Base-by-base conservation (phyloP, 2,888 invertebrate genomes). In the Polyommatus iphigenia region DNA sequence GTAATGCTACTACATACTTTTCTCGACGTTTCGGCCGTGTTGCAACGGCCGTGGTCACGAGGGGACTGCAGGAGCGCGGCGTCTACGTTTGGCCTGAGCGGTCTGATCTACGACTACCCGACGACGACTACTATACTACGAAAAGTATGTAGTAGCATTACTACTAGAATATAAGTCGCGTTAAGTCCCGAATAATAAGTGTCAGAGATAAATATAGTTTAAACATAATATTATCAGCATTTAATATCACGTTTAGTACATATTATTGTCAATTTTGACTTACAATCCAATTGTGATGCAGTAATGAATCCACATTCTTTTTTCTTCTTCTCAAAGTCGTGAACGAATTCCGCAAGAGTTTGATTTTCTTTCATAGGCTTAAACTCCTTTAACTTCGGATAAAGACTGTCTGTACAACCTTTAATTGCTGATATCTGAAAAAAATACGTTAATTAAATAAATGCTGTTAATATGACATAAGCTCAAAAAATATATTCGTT, bases 381-480 rank as follows among this genome's bases (percentile, higher is more conserved):
- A 84, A 95, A 96, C 15, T 88, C 91, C 85, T 93, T 92, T 41
- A 96, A 86, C 59, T 92, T 85, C 8, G 95, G 95, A 84, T 95
- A 94, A 50, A 96, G 87, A 78, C 84, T 81, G 67, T 89, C 89
- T 80, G 85, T 96, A 80, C 91, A 90, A 79, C 95, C 94, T 85
- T 96, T 96, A 76, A 97, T 94, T 50, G 92, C 89, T 46, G 95
- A 89, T 86, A 96, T 94, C 96, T 97, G 83, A 67, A 94, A 54
- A n/a, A 54, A 50, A 1, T 36, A 13, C 13, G 13, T 0, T 50
- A 50, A 71, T 36, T 46, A 15, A 8, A 20, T 54, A 32, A 18
- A 41, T 10, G 41, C 41, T 10, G 41, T 41, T 10, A 10, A 41
- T 8, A 36, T 36, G 4, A 36, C 36, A 36, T 8, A 8, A 36